Percentiles rank a stretch among this genome's conserved stretches.
These are phyloP conservation scores for Galbula dea DNA, from an alignment of 2,113 vertebrate genomes.

Conservation along the genomic window DNA sequence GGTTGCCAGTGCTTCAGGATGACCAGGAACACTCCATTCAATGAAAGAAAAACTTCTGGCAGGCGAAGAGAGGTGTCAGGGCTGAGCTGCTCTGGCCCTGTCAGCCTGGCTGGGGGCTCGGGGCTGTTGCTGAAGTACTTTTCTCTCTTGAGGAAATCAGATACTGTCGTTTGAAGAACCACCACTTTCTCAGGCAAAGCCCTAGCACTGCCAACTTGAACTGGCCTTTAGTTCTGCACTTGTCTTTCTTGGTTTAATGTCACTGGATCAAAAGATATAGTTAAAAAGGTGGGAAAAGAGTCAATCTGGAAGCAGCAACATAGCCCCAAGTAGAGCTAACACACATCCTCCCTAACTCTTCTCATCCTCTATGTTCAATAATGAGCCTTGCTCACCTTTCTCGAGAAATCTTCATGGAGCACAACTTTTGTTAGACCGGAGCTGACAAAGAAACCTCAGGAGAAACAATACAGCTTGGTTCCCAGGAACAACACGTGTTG, in stretches of 20 bases:
- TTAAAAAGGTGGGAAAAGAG: background rate
- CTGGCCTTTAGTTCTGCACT: background rate
- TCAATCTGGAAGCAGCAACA: background rate
- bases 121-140: background rate
- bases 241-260: background rate
- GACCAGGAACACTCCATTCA: background rate
- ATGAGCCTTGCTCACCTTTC: background rate
- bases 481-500: conserved; percentile 2
- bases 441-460: background rate
- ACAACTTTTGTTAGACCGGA: background rate
- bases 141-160: background rate
- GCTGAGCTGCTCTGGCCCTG: background rate
- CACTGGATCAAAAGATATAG: background rate
- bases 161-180: background rate
- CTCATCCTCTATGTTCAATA: background rate
- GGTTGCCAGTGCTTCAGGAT: background rate
- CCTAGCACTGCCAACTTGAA: background rate
- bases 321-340: background rate
- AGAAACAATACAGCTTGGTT: background rate
- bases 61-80: background rate
- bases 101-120: background rate
- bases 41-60: background rate
- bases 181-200: background rate
- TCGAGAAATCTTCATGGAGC: background rate
- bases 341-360: background rate